Conservation (phyloP, 2,797 vertebrate species). For the Mallotus villosus region DNA sequence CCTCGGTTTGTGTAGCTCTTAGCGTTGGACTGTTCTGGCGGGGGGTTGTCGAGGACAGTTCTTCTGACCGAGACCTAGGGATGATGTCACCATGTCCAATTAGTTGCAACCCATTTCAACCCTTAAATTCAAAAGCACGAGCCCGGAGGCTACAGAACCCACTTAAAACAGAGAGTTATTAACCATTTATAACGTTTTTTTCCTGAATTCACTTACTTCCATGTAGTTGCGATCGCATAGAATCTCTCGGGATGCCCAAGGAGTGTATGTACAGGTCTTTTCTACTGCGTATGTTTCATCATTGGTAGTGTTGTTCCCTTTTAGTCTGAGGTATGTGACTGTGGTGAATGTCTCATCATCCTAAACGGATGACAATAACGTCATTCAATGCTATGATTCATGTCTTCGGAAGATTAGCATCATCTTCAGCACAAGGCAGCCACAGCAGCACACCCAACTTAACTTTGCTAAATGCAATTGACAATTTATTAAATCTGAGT, state of each 20-base stretch:
- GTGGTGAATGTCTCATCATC: conserved; percentile 63
- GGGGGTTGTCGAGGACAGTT: conserved; percentile 29
- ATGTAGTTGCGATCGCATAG: conserved; percentile 74
- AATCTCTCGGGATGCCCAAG: conserved; percentile 72
- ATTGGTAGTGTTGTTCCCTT: conserved; percentile 38
- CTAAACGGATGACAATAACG: conserved; percentile 47
- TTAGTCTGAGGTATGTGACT: conserved; percentile 55
- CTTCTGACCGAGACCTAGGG: conserved; percentile 68
- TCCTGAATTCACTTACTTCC: conserved; percentile 69
- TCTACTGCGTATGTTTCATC: conserved; percentile 56
- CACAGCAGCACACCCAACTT: no score
- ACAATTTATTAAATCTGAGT: no score
- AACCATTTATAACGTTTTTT: not conserved
- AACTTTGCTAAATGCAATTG: no score
- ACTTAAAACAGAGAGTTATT: not conserved
- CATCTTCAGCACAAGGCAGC: no score
- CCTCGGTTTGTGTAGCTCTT: no score
- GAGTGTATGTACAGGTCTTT: conserved; percentile 64
- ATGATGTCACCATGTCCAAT: conserved; percentile 1
- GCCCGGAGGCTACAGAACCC: not conserved
- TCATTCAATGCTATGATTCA: not conserved
- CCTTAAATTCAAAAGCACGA: not conserved
- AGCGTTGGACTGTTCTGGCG: conserved; percentile 17
- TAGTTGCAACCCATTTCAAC: conserved; percentile 26
- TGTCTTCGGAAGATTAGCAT: not conserved